Conservation (phyloP, 2,113 vertebrate genomes). For the Calypte anna region DNA sequence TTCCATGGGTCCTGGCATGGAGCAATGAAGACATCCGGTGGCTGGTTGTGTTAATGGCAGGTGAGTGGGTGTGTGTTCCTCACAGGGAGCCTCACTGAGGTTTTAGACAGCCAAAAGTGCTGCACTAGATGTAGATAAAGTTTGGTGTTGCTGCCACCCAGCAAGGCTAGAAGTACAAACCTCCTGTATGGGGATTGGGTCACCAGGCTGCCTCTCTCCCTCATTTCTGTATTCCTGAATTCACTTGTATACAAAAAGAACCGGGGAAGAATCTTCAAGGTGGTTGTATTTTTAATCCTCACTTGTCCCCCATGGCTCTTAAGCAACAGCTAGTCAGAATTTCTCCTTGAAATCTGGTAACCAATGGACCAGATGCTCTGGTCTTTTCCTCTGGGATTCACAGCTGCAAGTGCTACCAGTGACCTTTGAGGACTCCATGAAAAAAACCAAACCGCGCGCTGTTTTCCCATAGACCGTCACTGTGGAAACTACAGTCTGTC, state of each 20-base stretch:
- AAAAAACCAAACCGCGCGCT: neutral
- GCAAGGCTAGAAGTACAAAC: neutral
- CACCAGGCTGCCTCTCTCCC: neutral
- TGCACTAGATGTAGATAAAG: neutral
- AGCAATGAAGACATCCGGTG: slow-evolving; percentile 70
- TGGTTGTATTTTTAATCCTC: neutral
- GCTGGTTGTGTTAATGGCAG: slow-evolving; percentile 47
- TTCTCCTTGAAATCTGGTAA: slow-evolving; percentile 7
- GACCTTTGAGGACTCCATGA: slow-evolving; percentile 46
- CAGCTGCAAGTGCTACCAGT: slow-evolving; percentile 48
- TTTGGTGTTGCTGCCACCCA: neutral
- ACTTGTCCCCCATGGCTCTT: neutral
- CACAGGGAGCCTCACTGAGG: neutral
- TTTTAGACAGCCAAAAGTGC: neutral
- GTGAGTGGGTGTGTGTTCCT: neutral
- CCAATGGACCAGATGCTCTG: neutral
- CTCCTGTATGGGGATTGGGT: accelerated
- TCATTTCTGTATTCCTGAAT: neutral
- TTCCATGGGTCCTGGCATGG: slow-evolving; percentile 14
- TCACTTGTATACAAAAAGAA: neutral
- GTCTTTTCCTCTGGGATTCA: neutral
- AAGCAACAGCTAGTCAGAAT: neutral
- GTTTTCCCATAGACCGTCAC: slow-evolving; percentile 41
- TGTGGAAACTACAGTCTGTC: slow-evolving; percentile 65
- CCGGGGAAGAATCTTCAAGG: neutral